Base-by-base conservation (phyloP, 2,888 invertebrate species). In the Acholoe squamosa region DNA sequence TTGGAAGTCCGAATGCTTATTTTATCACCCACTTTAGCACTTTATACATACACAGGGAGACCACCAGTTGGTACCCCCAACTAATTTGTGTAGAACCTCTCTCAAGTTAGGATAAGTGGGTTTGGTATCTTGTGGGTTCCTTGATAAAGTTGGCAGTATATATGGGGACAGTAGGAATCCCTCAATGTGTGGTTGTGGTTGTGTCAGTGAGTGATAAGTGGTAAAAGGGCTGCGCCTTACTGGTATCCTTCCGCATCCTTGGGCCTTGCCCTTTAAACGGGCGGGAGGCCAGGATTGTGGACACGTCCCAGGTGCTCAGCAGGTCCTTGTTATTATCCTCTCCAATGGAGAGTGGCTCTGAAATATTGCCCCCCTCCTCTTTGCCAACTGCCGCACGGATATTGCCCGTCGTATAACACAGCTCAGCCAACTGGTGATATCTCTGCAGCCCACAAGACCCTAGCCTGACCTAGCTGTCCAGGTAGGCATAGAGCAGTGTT, bases 391-490 rank as follows among this genome's bases (percentile, higher is more conserved):
- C 12, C 3, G 71, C 14, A 25, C 71, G 71, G 71, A 71, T 71
- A 71, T 71, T 71, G 71, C 71, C 71, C 31, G 71, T 71, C 71
- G 71, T 71, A 71, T 71, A 71, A 71, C 71, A 61, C 61, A 61
- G 61, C 43, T 61, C 61, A 3, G 61, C n/a, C 61, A 19, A n/a
- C 61, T 14, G 3, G n/a, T 61, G 61, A n/a, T n/a, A 61, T 61
- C n/a, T 14, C 61, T 43, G 43, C 61, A 61, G 22, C 71, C 28
- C 71, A 25, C 71, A 71, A 1, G 71, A 28, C 7, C 14, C 61
- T 3, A n/a, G 22, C n/a, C 22, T n/a, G n/a, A n/a, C 1, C 61
- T 3, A n/a, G 22, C n/a, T n/a, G 10, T 61, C 43, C 43, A 43
- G 43, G 43, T 43, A 10, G n/a, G n/a, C n/a, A n/a, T n/a, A n/a